Conservation (phyloP, 2,888 invertebrate species). For the Emmelina monodactyla region DNA sequence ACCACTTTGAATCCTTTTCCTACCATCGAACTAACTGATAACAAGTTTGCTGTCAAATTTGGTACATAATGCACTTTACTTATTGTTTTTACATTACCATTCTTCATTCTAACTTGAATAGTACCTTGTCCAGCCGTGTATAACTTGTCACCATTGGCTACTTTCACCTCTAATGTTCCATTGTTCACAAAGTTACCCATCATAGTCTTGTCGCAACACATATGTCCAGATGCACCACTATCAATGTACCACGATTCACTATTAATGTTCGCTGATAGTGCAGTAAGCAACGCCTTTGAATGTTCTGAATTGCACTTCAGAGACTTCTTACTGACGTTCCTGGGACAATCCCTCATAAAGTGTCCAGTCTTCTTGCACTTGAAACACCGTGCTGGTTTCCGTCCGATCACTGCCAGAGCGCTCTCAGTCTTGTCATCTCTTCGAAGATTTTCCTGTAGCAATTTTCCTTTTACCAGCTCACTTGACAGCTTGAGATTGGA, state of each 20-base stretch:
- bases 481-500: conserved; percentile 7
- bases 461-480: conserved; percentile 10
- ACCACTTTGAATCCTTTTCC: conserved; percentile 11
- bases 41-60: conserved; percentile 9
- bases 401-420: conserved; percentile 1
- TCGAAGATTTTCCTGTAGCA: conserved; percentile 5
- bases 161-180: conserved; percentile 1
- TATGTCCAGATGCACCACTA: conserved; percentile 4
- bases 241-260: conserved; percentile 5
- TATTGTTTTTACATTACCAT: conserved; percentile 4
- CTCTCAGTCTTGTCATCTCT: conserved; percentile 5
- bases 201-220: conserved; percentile 2
- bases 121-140: conserved; percentile 4
- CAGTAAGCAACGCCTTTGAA: conserved; percentile 3
- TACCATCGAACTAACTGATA: conserved; percentile 9
- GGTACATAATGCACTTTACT: conserved; percentile 6
- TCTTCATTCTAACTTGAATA: background rate
- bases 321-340: background rate
- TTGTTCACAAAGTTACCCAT: background rate
- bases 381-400: conserved; percentile 3
- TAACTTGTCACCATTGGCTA: conserved; percentile 7
- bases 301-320: background rate
- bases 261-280: conserved; percentile 1
- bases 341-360: conserved; percentile 5
- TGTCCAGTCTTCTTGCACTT: conserved; percentile 8